A percentile compares a stretch with the other conserved stretches of the same genome.
phyloP scores from a whole-genome alignment of 2,113 vertebrate genomes.

The Raja brachyura region DNA sequence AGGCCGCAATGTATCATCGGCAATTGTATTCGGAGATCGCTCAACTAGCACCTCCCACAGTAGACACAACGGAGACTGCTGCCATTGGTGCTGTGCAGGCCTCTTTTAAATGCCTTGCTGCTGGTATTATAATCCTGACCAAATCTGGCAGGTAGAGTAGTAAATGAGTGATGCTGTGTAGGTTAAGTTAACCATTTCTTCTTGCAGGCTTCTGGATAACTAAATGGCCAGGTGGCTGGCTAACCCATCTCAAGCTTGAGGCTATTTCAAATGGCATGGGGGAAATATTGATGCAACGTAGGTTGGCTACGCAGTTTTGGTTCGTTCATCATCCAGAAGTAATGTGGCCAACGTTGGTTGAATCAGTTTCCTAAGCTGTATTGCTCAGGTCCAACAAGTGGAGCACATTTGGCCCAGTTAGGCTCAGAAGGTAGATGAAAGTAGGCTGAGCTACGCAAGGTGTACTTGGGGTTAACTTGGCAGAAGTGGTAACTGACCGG shows the following conservation, averaged over 20 bases:
- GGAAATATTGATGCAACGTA: not conserved
- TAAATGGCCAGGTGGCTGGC: not conserved
- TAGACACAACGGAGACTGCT: constrained; percentile 84
- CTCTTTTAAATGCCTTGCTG: constrained; percentile 91
- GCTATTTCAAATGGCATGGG: not conserved
- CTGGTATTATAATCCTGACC: constrained; percentile 91
- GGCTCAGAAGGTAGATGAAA: not conserved
- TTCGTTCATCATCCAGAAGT: not conserved
- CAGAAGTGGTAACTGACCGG: constrained; percentile 46
- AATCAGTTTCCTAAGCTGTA: not conserved
- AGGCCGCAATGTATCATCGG: constrained; percentile 55
- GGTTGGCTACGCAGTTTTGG: not conserved
- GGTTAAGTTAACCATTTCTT: constrained; percentile 12
- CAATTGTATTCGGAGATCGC: constrained; percentile 73
- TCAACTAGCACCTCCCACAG: constrained; percentile 61
- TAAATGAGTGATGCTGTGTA: not conserved
- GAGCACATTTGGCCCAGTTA: not conserved
- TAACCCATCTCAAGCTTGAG: not conserved
- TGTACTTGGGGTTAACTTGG: not conserved
- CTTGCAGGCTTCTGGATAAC: constrained; percentile 1
- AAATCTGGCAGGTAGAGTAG: constrained; percentile 92
- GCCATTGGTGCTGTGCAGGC: constrained; percentile 91
- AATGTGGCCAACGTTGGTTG: not conserved
- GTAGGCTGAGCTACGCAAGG: not conserved
- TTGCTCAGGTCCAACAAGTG: no score